These are phyloP conservation scores for Tipula confusa DNA, from an alignment of 2,888 invertebrate genomes.

Conservation along the genomic window DNA sequence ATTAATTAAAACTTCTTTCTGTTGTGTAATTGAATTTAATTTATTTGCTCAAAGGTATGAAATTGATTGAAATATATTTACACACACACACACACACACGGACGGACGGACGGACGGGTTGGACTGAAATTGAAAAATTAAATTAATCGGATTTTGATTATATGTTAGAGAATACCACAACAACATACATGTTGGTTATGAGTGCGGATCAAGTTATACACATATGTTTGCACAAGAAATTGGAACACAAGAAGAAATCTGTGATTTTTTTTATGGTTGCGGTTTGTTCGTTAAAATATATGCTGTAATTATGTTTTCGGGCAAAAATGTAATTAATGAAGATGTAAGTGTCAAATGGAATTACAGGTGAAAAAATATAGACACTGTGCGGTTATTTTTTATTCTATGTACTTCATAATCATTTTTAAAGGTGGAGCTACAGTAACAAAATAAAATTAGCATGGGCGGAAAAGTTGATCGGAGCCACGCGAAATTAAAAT, in stretches of 20 bases:
- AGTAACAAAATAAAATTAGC: too few species aligned
- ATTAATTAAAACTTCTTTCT: slow-evolving; percentile 16
- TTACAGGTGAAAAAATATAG: not conserved
- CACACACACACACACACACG: too few species aligned
- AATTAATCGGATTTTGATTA: slow-evolving; percentile 16
- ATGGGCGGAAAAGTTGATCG: too few species aligned
- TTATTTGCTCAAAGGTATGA: not conserved
- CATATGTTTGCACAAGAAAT: not conserved
- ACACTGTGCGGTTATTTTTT: not conserved
- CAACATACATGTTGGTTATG: not conserved
- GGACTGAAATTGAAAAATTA: not conserved
- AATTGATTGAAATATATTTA: slow-evolving; percentile 3
- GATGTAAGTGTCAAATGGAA: not conserved
- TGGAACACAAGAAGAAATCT: not conserved
- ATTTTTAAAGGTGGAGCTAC: too few species aligned
- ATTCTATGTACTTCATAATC: too few species aligned
- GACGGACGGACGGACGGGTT: too few species aligned
- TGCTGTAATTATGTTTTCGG: not conserved
- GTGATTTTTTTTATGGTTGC: not conserved
- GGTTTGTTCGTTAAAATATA: not conserved
- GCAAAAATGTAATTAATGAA: not conserved
- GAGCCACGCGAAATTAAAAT: too few species aligned
- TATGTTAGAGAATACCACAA: not conserved
- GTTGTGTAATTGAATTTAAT: slow-evolving; percentile 12
- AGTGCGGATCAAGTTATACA: not conserved